Percentiles rank a stretch among this genome's conserved stretches.
These are phyloP conservation scores for Bubalus kerabau DNA, from an alignment of 2,113 vertebrate species.

Conservation along the genomic window DNA sequence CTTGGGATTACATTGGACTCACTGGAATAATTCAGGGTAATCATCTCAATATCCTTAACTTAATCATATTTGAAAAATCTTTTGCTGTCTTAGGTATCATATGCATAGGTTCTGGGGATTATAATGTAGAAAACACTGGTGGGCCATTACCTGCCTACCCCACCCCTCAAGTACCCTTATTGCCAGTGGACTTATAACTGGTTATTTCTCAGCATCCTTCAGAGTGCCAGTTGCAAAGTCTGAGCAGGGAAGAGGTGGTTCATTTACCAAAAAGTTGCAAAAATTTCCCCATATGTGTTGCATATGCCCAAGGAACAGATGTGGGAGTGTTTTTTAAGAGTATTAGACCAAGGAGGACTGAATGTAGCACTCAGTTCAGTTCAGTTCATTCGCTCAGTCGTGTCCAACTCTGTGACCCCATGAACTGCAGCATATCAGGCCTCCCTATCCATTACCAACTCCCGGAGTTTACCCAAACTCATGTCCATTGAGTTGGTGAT, in stretches of 20 bases:
- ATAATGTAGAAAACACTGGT: background rate
- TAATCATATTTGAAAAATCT: background rate
- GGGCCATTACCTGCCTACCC: background rate
- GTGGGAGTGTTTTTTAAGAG: background rate
- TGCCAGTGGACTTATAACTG: background rate
- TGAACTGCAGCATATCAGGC: background rate
- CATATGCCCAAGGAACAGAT: background rate
- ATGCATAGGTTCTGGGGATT: background rate
- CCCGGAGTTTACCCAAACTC: background rate
- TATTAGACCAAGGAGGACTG: background rate
- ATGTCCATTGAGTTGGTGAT: background rate
- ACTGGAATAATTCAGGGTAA: background rate
- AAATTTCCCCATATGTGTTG: background rate
- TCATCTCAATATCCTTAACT: background rate
- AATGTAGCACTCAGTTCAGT: background rate
- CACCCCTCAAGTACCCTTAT: background rate
- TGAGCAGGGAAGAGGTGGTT: background rate
- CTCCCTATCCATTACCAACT: background rate
- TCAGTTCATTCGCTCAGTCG: background rate
- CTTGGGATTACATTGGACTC: background rate
- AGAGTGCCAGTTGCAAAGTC: background rate
- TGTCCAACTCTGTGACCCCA: accelerated
- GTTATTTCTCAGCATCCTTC: background rate
- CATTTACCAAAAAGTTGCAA: background rate
- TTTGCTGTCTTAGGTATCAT: background rate